Base-by-base conservation (phyloP, 1,140 invertebrate species). In the Hormaphis cornu region DNA sequence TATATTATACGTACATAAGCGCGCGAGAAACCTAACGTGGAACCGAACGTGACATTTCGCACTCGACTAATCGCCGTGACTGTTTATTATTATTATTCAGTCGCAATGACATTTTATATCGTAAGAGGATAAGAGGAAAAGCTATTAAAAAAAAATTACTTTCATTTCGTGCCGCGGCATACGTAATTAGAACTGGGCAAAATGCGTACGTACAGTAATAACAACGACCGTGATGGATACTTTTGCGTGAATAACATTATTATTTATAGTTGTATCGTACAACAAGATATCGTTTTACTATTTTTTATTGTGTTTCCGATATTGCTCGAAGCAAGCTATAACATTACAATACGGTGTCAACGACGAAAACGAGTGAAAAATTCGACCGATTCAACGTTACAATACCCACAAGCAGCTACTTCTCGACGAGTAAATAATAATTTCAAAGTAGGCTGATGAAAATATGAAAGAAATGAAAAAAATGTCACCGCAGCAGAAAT, bases 1-100 rank as follows among this genome's bases (percentile, higher is more conserved):
- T 22, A 22, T 20, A 26, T 42, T 7, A 44, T 61, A 26, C 8
- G 9, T 54, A 30, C 28, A 26, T 48, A 22, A 16, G 28, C 33
- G 61, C 44, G 50, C 44, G 42, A 48, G 61, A 35, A 35, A 22
- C 42, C 44, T 66, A 66, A 66, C 22, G 61, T 66, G 61, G 61
- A 66, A 66, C 61, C 61, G 61, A 66, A 66, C 61, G 61, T 66
- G 61, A 66, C 61, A 50, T 66, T 66, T 66, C 61, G 61, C 22
- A 66, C 61, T 50, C 22, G 44, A 66, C 61, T 66, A 66, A 66
- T 66, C 50, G 50, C 61, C 61, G 44, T 66, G 61, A 66, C 61
- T 48, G 48, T 66, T 50, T 40, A 4, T 33, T 33, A n/a, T n/a
- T n/a, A n/a, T n/a, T n/a, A n/a, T 9, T 4, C 30, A 9, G 30